Conservation (phyloP, 1,140 invertebrate genomes). For the Apis laboriosa region DNA sequence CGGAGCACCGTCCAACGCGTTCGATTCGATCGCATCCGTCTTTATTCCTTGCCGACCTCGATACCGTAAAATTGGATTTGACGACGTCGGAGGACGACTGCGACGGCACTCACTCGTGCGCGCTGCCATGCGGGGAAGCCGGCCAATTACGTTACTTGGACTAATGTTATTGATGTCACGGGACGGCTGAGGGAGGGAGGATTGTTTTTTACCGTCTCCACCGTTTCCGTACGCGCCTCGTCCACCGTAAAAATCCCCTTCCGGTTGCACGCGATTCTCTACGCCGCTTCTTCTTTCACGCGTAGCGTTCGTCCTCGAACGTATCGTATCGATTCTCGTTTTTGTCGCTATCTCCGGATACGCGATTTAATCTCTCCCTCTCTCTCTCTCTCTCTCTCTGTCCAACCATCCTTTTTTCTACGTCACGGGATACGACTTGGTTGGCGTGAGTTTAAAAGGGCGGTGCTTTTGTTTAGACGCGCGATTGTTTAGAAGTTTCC, state of each 20-base stretch:
- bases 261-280: not conserved
- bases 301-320: not conserved
- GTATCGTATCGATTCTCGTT: not conserved
- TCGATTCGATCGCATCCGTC: constrained; percentile 31
- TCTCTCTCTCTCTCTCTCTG: not conserved
- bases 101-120: not conserved
- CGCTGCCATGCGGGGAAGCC: constrained; percentile 31
- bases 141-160: constrained; percentile 74
- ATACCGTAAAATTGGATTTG: constrained; percentile 32
- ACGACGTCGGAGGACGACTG: constrained; percentile 13
- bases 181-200: constrained; percentile 10
- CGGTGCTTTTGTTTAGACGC: no score
- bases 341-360: not conserved
- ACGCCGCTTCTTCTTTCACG: not conserved
- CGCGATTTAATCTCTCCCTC: constrained; percentile 23
- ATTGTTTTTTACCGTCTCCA: constrained; percentile 38
- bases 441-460: not conserved
- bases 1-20: not conserved
- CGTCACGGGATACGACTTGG: no score
- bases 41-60: constrained; percentile 18
- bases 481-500: constrained; percentile 19
- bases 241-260: not conserved
- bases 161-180: constrained; percentile 73
- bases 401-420: no score
- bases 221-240: not conserved